phyloP scores from a whole-genome alignment of 2,797 vertebrate species.

The Sebastes iracundus region DNA sequence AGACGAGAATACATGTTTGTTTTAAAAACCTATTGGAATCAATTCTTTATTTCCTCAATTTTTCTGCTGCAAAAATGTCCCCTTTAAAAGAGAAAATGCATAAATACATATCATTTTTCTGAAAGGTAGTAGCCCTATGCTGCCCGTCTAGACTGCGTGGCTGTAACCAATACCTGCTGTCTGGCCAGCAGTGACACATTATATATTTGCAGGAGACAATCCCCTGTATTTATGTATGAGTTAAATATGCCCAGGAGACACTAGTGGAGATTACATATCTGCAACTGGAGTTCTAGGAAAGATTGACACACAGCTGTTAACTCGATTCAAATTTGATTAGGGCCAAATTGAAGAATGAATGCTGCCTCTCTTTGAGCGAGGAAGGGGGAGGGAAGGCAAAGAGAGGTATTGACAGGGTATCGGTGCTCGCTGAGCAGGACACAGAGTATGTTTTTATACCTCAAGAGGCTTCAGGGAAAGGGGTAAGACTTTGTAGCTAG shows the following conservation, averaged over 20 bases:
- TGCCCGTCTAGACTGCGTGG: slow-evolving; percentile 78
- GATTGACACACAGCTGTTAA: slow-evolving; percentile 82
- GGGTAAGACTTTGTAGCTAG: slow-evolving; percentile 40
- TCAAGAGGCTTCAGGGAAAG: slow-evolving; percentile 36
- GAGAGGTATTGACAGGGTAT: slow-evolving; percentile 61
- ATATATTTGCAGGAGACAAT: slow-evolving; percentile 85
- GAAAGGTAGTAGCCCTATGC: slow-evolving; percentile 32
- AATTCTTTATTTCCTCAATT: neutral
- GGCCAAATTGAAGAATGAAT: slow-evolving; percentile 83
- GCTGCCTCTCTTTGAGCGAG: slow-evolving; percentile 67
- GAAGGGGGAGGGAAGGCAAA: slow-evolving; percentile 37
- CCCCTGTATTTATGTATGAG: slow-evolving; percentile 83
- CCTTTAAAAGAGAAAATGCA: slow-evolving; percentile 35
- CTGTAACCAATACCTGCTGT: slow-evolving; percentile 80
- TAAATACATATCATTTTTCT: slow-evolving; percentile 54
- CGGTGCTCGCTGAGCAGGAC: slow-evolving; percentile 45
- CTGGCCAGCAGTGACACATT: slow-evolving; percentile 80
- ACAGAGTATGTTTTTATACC: slow-evolving; percentile 48
- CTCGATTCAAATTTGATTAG: slow-evolving; percentile 85
- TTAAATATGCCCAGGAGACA: slow-evolving; percentile 84
- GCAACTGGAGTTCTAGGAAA: slow-evolving; percentile 77
- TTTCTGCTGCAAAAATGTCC: slow-evolving; percentile 29
- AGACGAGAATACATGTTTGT: slow-evolving; percentile 1
- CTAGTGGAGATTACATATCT: slow-evolving; percentile 79
- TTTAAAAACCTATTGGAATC: slow-evolving; percentile 4